phyloP scores from a whole-genome alignment of 2,888 invertebrate species.

The Rhagonycha lutea region DNA sequence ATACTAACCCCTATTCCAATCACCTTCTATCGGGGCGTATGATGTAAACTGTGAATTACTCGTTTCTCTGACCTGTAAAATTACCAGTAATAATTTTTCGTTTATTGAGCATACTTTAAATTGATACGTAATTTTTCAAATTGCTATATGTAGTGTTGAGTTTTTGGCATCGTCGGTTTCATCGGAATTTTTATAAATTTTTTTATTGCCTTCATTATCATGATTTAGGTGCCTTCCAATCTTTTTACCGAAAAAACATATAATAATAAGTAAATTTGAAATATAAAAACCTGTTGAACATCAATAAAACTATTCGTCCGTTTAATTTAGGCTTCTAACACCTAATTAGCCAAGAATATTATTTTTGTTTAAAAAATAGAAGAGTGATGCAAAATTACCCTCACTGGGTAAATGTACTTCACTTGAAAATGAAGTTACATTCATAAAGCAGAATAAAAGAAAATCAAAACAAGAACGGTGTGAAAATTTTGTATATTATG shows the following conservation, averaged over 20 bases:
- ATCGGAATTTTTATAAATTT: not conserved
- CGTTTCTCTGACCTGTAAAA: constrained; percentile 20
- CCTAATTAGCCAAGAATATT: not conserved
- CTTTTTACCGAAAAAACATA: not conserved
- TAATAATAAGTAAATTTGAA: not conserved
- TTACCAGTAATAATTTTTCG: constrained; percentile 9
- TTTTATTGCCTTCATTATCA: not conserved
- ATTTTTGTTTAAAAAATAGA: no score
- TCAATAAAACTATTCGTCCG: not conserved
- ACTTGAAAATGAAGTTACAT: not conserved
- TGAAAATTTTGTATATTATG: not conserved
- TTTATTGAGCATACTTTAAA: constrained; percentile 4
- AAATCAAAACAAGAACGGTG: not conserved
- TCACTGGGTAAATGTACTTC: no score
- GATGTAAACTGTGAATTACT: constrained; percentile 21
- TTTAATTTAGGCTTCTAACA: no score
- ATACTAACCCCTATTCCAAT: constrained; percentile 18
- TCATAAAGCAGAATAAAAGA: not conserved
- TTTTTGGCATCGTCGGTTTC: not conserved
- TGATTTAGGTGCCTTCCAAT: not conserved
- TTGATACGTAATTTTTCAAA: not conserved
- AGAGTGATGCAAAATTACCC: no score
- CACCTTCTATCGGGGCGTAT: constrained; percentile 14
- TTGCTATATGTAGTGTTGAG: not conserved
- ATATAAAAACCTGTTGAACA: not conserved